Percentiles rank a stretch among this genome's conserved stretches.
Evolutionary conservation across 2,797 vertebrate species (phyloP).

Genomic region (Gastrophryne carolinensis): DNA sequence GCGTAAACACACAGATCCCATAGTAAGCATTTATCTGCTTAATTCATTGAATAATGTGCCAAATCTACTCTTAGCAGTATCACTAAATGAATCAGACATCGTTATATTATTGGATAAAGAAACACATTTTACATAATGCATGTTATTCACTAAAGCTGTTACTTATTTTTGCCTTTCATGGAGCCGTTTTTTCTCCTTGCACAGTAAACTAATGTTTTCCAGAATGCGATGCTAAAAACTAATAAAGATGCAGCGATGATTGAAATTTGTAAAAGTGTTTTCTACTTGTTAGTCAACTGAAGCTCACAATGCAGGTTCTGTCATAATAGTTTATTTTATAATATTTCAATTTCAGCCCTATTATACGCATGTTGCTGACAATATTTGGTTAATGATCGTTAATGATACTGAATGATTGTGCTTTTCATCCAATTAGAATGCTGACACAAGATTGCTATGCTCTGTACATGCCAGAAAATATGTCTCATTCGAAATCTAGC

Average conservation of each 20-base stretch:
- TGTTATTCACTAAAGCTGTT: constrained; percentile 45
- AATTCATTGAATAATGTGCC: constrained; percentile 48
- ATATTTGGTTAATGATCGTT: constrained; percentile 61
- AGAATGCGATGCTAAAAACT: constrained; percentile 44
- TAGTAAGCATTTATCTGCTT: constrained; percentile 35
- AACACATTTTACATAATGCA: constrained; percentile 45
- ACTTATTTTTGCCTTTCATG: constrained; percentile 33
- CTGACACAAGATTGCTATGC: constrained; percentile 15
- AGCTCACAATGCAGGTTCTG: constrained; percentile 43
- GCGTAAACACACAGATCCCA: constrained; percentile 33
- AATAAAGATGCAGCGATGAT: constrained; percentile 52
- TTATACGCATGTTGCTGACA: constrained; percentile 42
- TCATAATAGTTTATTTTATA: constrained; percentile 46
- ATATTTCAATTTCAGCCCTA: constrained; percentile 33
- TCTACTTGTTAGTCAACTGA: constrained; percentile 46
- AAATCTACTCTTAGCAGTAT: constrained; percentile 48
- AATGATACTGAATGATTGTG: constrained; percentile 37
- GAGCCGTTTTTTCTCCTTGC: constrained; percentile 18
- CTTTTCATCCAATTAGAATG: constrained; percentile 29
- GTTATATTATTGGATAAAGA: constrained; percentile 42
- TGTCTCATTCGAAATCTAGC: background rate
- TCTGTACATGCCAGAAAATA: constrained; percentile 2
- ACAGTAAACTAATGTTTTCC: constrained; percentile 45
- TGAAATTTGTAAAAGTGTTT: constrained; percentile 50
- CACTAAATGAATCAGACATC: constrained; percentile 39